Evolutionary conservation across 2,797 vertebrate genomes (phyloP), one percentile per base, ranked within the genome.

Genomic region (Loris lydekkerianus): DNA sequence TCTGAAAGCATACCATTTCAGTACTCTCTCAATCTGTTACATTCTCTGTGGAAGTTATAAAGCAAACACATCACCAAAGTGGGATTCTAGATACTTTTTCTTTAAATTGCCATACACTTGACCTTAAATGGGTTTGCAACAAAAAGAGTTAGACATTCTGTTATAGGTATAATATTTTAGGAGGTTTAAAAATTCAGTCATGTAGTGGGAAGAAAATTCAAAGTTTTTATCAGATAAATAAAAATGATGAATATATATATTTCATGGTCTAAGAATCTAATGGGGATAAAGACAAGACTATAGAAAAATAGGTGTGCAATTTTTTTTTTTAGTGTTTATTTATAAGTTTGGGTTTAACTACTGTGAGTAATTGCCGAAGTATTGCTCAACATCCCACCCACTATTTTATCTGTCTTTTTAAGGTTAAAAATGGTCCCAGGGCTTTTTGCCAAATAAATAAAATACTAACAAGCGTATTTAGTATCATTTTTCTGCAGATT

Each of bases 401-500:
- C 61, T 75, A 88, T 83, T 93, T 91, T 88, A 73, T 40, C 31
- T 80, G 21, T 11, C 31, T 69, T 80, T 67, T 72, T 87, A 82
- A 84, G 11, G 37, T 77, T 93, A 87, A 49, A 94, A 80, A 89
- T 80, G 31, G 81, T 90, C 92, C 37, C 34, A 95, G 3, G 21
- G 25, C 14, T 76, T 96, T 92, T 91, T 21, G 61, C 43, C 20
- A 73, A 63, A 88, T 80, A 82, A 92, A 96, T 90, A 91, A 96
- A 90, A 93, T 86, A 72, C 49, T 89, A 87, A 72, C 78, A 92
- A 85, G 56, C 27, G 65, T 86, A 91, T 83, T 95, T 87, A 86
- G 77, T 84, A 91, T 81, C 34, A 87, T 92, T 96, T 97, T 95
- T 72, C 69, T 67, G 46, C 75, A 93, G 40, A 95, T 31, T 77